Conservation (phyloP, 2,113 vertebrate genomes). For the Brachyistius frenatus region DNA sequence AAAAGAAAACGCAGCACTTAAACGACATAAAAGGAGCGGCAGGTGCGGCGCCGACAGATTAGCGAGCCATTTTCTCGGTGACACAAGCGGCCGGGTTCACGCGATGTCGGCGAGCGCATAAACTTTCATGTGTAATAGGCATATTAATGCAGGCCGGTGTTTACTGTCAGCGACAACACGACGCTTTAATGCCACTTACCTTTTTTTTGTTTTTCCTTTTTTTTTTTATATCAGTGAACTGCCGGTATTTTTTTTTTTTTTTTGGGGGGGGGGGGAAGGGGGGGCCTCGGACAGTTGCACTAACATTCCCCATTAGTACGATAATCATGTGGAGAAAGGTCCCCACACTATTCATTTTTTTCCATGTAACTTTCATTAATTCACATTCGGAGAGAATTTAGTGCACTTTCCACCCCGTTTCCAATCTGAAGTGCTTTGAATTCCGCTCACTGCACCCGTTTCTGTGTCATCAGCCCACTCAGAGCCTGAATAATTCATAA, state of each 20-base stretch:
- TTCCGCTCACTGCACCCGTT: slow-evolving; percentile 74
- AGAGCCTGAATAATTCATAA: slow-evolving; percentile 83
- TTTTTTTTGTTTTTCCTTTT: slow-evolving; percentile 35
- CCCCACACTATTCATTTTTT: slow-evolving; percentile 53
- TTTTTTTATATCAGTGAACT: slow-evolving; percentile 40
- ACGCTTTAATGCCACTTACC: slow-evolving; percentile 65
- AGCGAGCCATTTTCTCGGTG: slow-evolving; percentile 26
- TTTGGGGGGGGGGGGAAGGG: too few species aligned
- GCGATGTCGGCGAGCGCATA: slow-evolving; percentile 28
- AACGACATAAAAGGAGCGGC: slow-evolving; percentile 27
- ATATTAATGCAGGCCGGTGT: slow-evolving; percentile 40
- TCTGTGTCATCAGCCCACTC: slow-evolving; percentile 82
- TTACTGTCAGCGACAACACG: slow-evolving; percentile 41
- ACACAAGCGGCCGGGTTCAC: slow-evolving; percentile 15
- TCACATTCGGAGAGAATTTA: slow-evolving; percentile 71
- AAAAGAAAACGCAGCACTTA: slow-evolving; percentile 33
- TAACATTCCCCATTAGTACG: slow-evolving; percentile 64
- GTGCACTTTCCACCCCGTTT: slow-evolving; percentile 72
- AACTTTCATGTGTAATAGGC: slow-evolving; percentile 41
- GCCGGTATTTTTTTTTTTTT: slow-evolving; percentile 11
- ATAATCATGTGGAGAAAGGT: slow-evolving; percentile 51
- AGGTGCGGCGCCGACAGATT: slow-evolving; percentile 39
- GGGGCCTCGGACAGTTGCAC: slow-evolving; percentile 52
- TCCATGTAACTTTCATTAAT: slow-evolving; percentile 73
- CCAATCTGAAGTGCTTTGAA: slow-evolving; percentile 78